Evolutionary conservation across 2,888 invertebrate species (phyloP).

Genomic region (Crioceris asparagi): DNA sequence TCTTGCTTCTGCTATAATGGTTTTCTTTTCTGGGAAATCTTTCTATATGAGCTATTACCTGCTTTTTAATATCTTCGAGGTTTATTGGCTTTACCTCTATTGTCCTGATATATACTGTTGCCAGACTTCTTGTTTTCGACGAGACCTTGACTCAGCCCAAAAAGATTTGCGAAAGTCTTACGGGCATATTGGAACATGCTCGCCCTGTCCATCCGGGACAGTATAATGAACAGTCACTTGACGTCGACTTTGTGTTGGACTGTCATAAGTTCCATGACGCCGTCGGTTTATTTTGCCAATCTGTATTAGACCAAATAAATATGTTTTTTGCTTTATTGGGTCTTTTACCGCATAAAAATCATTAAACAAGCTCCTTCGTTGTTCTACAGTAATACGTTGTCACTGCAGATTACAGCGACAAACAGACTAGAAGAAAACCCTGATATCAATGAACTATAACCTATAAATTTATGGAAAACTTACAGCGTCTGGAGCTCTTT

Average conservation of each 20-base stretch:
- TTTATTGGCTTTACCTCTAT: constrained; percentile 1
- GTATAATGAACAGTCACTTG: neutral
- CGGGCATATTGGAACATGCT: too few relatives aligned
- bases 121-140: neutral
- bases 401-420: neutral
- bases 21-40: constrained; percentile 1
- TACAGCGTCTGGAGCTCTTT: neutral
- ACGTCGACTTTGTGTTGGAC: neutral
- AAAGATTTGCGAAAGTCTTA: too few relatives aligned
- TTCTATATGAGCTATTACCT: neutral
- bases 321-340: neutral
- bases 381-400: neutral
- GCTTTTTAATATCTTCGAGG: neutral
- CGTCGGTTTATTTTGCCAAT: neutral
- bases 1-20: constrained; percentile 2
- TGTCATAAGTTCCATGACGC: neutral
- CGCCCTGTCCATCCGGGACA: too few relatives aligned
- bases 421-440: neutral
- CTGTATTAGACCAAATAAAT: constrained; percentile 2
- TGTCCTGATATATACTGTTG: neutral
- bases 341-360: neutral
- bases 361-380: neutral
- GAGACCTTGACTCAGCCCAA: too few relatives aligned
- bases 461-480: neutral
- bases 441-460: neutral